Percentiles rank a stretch among this genome's conserved stretches.
These are phyloP conservation scores for Simalia tracyae DNA, from an alignment of 2,797 vertebrate species.

Conservation along the genomic window DNA sequence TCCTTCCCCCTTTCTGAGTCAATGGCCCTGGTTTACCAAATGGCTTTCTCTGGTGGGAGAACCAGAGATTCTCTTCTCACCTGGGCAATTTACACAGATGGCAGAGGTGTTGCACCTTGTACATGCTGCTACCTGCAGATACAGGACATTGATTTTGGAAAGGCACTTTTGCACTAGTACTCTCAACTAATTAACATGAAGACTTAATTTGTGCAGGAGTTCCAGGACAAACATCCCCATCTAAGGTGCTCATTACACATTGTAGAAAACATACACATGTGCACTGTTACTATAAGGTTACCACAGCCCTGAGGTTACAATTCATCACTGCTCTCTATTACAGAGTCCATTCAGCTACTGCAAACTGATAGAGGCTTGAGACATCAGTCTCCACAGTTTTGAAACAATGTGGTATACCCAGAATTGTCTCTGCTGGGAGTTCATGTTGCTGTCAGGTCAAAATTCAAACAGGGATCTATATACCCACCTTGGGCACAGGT, in stretches of 20 bases:
- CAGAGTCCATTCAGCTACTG: neutral
- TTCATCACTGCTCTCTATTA: neutral
- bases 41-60: neutral
- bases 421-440: neutral
- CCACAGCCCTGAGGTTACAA: neutral
- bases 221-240: neutral
- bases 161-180: neutral
- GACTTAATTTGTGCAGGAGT: neutral
- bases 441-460: neutral
- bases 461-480: neutral
- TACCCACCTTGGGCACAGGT: neutral
- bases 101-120: neutral
- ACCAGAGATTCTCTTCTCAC: neutral
- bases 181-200: neutral
- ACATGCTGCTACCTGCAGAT: neutral
- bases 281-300: neutral
- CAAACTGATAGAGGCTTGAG: neutral
- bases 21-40: neutral
- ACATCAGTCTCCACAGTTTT: neutral
- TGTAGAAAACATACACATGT: neutral
- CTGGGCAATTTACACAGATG: neutral
- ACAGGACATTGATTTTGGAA: neutral
- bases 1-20: neutral
- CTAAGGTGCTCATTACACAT: neutral
- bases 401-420: neutral